These are phyloP conservation scores for Acanthurus leucopareius DNA, from an alignment of 2,797 vertebrate genomes.

Conservation along the genomic window DNA sequence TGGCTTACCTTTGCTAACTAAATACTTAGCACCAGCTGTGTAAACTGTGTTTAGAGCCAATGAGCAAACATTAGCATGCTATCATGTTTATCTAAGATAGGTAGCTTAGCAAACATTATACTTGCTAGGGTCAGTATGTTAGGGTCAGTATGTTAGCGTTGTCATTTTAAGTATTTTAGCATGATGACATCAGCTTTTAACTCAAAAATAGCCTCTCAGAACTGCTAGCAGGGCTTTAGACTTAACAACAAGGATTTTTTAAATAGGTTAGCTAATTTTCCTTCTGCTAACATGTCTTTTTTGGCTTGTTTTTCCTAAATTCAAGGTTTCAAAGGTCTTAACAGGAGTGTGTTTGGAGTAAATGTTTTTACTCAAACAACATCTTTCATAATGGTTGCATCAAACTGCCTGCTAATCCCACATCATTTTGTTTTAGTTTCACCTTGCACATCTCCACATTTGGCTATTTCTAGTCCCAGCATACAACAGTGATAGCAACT, in stretches of 20 bases:
- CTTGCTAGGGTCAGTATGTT: not conserved
- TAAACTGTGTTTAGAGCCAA: not conserved
- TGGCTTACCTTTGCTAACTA: too few relatives aligned
- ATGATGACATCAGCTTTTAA: not conserved
- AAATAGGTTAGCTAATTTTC: not conserved
- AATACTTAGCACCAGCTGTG: too few relatives aligned
- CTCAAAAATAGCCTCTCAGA: not conserved
- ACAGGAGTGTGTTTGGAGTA: not conserved
- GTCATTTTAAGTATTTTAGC: not conserved
- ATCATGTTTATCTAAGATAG: not conserved
- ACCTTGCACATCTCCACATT: conserved; percentile 20
- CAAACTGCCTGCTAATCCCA: conserved; percentile 13
- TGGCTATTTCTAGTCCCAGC: conserved; percentile 6
- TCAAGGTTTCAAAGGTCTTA: not conserved
- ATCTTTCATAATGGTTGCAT: conserved; percentile 6
- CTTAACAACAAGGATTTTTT: not conserved
- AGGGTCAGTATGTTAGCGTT: not conserved
- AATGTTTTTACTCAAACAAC: conserved; percentile 1
- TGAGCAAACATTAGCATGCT: not conserved
- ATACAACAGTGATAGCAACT: conserved; percentile 1
- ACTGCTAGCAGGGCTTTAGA: not conserved
- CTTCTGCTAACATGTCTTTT: not conserved
- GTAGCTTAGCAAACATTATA: not conserved
- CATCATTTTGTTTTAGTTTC: conserved; percentile 12
- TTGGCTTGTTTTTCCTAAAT: not conserved